Conservation (phyloP, 2,113 vertebrate genomes). For the Cochlearius cochlearius region DNA sequence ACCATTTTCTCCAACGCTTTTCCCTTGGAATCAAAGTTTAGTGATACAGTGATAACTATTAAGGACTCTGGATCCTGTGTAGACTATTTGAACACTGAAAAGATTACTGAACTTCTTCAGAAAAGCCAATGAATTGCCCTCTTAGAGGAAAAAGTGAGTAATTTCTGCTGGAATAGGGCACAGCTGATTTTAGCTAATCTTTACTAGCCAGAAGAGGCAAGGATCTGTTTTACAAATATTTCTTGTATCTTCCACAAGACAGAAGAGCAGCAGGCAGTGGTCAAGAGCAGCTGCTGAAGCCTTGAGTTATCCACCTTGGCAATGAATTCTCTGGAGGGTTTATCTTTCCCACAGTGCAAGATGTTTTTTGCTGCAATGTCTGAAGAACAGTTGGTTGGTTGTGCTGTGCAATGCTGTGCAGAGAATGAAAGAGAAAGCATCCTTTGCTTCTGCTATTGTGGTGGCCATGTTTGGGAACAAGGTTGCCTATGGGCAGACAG, state of each 20-base stretch:
- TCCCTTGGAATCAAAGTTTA: background rate
- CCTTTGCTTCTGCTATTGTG: background rate
- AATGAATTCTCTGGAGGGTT: background rate
- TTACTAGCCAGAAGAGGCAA: background rate
- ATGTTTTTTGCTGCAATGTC: accelerated
- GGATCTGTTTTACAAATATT: background rate
- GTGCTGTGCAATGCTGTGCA: background rate
- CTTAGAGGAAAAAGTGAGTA: background rate
- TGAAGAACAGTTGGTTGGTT: background rate
- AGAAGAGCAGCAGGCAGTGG: background rate
- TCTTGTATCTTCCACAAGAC: background rate
- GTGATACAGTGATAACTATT: background rate
- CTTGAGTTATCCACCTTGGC: background rate
- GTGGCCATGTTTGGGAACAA: background rate
- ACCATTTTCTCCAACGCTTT: background rate
- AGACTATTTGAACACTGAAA: background rate
- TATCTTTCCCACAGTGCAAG: background rate
- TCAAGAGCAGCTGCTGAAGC: background rate
- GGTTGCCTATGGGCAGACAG: background rate
- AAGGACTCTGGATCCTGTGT: background rate
- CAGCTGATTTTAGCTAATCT: background rate
- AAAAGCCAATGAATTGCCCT: background rate
- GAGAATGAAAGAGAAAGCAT: background rate
- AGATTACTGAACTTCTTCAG: background rate
- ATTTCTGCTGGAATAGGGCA: background rate